phyloP scores from a whole-genome alignment of 2,888 invertebrate species.

The Oscheius sp. region DNA sequence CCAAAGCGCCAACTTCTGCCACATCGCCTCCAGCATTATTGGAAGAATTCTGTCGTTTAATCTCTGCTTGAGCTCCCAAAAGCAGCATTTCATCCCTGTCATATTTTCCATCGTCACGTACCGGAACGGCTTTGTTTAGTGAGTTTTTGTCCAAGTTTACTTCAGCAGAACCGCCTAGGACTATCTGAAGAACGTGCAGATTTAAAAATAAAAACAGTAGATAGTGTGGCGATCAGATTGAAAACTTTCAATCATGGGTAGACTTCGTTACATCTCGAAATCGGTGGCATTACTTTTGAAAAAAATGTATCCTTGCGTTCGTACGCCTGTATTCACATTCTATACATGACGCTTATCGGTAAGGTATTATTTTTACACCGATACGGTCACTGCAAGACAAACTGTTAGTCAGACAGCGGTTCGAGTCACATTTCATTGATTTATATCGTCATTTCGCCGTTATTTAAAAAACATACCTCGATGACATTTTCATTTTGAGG shows the following conservation, averaged over 20 bases:
- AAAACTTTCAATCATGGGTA: slow-evolving; percentile 31
- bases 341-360: slow-evolving; percentile 16
- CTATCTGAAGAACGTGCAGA: slow-evolving; percentile 34
- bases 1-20: neutral
- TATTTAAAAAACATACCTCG: slow-evolving; percentile 27
- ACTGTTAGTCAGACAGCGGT: neutral
- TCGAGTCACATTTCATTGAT: neutral
- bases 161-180: slow-evolving; percentile 38
- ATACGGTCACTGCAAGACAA: neutral
- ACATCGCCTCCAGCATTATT: neutral
- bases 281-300: neutral
- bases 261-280: neutral
- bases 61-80: slow-evolving; percentile 41
- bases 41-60: neutral
- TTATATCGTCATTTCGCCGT: slow-evolving; percentile 15
- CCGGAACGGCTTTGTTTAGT: slow-evolving; percentile 36
- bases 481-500: slow-evolving; percentile 32
- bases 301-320: slow-evolving; percentile 7
- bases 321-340: slow-evolving; percentile 6
- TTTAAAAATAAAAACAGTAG: neutral
- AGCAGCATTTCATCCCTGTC: slow-evolving; percentile 41
- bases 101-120: slow-evolving; percentile 37
- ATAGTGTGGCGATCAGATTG: slow-evolving; percentile 31
- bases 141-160: slow-evolving; percentile 32
- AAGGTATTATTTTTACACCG: neutral